These are phyloP conservation scores for Eidolon dupreanum DNA, from an alignment of 2,797 vertebrate species.

Conservation along the genomic window DNA sequence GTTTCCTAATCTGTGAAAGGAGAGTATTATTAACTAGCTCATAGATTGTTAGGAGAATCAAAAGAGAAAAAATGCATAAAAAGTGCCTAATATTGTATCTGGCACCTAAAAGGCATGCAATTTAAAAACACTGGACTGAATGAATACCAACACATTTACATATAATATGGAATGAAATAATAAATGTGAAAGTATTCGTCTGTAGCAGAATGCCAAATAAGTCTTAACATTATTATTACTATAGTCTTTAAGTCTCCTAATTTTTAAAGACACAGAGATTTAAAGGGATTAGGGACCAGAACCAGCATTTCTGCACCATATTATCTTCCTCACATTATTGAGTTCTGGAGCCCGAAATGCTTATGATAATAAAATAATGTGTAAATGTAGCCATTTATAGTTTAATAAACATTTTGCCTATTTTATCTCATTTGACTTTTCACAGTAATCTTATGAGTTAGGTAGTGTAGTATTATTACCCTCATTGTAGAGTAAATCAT, in stretches of 20 bases:
- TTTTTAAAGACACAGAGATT: neutral
- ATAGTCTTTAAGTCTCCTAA: neutral
- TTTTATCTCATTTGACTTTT: constrained; percentile 13
- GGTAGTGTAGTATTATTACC: neutral
- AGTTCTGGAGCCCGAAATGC: neutral
- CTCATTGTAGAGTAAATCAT: neutral
- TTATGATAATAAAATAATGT: neutral
- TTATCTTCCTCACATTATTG: neutral
- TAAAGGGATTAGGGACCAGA: neutral
- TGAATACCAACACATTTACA: neutral
- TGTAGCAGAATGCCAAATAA: neutral
- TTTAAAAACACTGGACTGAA: neutral
- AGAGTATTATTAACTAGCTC: neutral
- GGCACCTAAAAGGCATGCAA: neutral
- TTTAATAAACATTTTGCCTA: constrained; percentile 1
- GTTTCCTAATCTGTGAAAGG: constrained; percentile 30
- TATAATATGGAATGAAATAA: neutral
- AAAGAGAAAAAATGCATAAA: neutral
- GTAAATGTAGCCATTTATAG: neutral
- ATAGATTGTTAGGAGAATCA: neutral
- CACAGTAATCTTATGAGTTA: neutral
- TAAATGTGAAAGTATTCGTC: neutral
- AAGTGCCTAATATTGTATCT: neutral
- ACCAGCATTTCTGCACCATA: neutral
- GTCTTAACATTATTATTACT: neutral